A percentile compares a stretch with the other conserved stretches of the same genome.
Evolutionary conservation across 2,888 invertebrate species (phyloP).

Genomic region (Melinaea marsaeus): DNA sequence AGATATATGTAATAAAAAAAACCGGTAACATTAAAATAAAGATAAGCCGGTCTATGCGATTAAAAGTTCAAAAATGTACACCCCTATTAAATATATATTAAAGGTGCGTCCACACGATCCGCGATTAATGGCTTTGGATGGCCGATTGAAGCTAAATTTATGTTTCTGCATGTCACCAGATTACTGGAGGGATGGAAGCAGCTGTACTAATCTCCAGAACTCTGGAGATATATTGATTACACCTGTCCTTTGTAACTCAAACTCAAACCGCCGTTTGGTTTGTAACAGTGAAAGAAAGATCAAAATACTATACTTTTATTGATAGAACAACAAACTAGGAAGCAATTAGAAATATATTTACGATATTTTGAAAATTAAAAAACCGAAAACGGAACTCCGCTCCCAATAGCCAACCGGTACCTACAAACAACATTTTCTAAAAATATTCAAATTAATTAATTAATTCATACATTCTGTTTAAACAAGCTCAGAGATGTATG

Average conservation of each 20-base stretch:
- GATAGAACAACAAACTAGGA: background rate
- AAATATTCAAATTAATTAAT: no score
- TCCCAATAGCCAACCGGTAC: background rate
- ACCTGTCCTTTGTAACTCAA: conserved; percentile 21
- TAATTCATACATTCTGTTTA: no score
- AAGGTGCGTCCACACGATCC: conserved; percentile 68
- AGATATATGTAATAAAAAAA: no score
- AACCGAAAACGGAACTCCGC: background rate
- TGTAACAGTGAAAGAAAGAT: background rate
- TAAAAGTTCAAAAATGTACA: conserved; percentile 28
- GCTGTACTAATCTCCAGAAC: conserved; percentile 52
- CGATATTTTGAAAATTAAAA: background rate
- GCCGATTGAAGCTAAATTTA: conserved; percentile 75
- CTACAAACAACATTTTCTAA: no score
- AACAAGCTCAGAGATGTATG: no score
- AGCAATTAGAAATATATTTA: conserved; percentile 1
- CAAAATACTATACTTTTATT: background rate
- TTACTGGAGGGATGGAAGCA: conserved; percentile 56
- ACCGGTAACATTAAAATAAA: no score
- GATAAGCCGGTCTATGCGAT: no score
- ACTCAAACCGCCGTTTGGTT: background rate
- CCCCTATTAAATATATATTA: conserved; percentile 61
- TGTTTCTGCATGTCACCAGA: conserved; percentile 65
- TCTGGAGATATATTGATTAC: conserved; percentile 29
- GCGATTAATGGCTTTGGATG: conserved; percentile 68